Conservation (phyloP, 1,140 invertebrate genomes). For the Listronotus bonariensis region DNA sequence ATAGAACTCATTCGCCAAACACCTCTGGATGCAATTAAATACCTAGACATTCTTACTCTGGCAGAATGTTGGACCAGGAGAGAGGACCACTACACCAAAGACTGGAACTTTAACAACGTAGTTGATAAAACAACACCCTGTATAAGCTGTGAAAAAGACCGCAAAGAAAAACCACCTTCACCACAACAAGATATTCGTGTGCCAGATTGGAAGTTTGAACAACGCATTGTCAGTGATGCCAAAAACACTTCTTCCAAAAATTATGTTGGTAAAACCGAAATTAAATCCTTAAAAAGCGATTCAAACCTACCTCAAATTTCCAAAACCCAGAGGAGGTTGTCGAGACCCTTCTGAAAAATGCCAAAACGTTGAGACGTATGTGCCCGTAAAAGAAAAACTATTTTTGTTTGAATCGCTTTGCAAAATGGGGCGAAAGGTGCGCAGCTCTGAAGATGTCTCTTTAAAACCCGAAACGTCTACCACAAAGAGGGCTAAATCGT, state of each 20-base stretch:
- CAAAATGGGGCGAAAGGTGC: slow-evolving; percentile 58
- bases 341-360: slow-evolving; percentile 61
- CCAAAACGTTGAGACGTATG: slow-evolving; percentile 64
- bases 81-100: slow-evolving; percentile 38
- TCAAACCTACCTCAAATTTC: not conserved
- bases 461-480: slow-evolving; percentile 52
- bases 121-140: not conserved
- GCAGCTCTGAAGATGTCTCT: slow-evolving; percentile 60
- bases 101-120: slow-evolving; percentile 41
- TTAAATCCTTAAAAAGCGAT: not conserved
- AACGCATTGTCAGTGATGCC: not conserved
- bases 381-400: slow-evolving; percentile 65
- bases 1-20: slow-evolving; percentile 67
- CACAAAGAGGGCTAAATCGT: slow-evolving; percentile 62
- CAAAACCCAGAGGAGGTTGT: slow-evolving; percentile 55
- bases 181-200: not conserved
- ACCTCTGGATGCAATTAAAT: slow-evolving; percentile 63
- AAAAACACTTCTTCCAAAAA: not conserved
- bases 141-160: slow-evolving; percentile 8
- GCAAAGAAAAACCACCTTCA: no score
- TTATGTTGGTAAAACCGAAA: not conserved
- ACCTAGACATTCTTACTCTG: slow-evolving; percentile 58
- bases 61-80: slow-evolving; percentile 44
- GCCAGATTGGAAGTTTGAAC: slow-evolving; percentile 5
- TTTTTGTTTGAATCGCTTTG: slow-evolving; percentile 65